Evolutionary conservation across 2,888 invertebrate genomes (phyloP).

Genomic region (Reticulitermes lucifugus): DNA sequence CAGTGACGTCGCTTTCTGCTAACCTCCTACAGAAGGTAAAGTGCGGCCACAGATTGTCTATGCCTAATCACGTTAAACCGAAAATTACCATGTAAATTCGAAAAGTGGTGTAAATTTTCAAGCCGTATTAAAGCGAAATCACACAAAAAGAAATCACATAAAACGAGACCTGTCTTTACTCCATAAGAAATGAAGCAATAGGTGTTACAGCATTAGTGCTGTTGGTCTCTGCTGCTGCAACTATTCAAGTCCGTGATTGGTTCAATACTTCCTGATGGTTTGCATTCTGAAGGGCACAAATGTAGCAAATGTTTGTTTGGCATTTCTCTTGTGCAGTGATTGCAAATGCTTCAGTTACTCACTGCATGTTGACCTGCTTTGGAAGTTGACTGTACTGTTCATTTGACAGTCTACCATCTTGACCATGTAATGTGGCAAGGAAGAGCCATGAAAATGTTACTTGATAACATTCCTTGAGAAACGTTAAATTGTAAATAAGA

Average conservation of each 20-base stretch:
- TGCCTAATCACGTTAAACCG: no score
- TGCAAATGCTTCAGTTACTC: not conserved
- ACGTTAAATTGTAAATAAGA: slow-evolving; percentile 27
- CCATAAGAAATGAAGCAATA: slow-evolving; percentile 9
- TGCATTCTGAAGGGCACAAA: not conserved
- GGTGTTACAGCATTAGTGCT: slow-evolving; percentile 28
- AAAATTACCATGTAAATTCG: no score
- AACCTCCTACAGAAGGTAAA: no score
- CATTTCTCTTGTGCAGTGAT: slow-evolving; percentile 15
- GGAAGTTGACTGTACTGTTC: slow-evolving; percentile 29
- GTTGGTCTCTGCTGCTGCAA: slow-evolving; percentile 14
- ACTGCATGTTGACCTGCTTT: slow-evolving; percentile 20
- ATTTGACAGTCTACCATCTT: slow-evolving; percentile 29
- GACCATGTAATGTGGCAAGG: slow-evolving; percentile 42
- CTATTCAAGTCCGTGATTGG: slow-evolving; percentile 14
- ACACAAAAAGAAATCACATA: no score
- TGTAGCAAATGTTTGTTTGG: slow-evolving; percentile 3
- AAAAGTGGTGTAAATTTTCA: no score
- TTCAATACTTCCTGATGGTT: not conserved
- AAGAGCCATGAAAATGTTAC: slow-evolving; percentile 6
- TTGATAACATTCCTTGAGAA: slow-evolving; percentile 20
- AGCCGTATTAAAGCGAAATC: no score
- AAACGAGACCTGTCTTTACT: not conserved
- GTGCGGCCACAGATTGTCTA: no score
- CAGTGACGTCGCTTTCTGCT: no score